Evolutionary conservation across 2,797 vertebrate genomes (phyloP).

Genomic region (Acipenser oxyrinchus): DNA sequence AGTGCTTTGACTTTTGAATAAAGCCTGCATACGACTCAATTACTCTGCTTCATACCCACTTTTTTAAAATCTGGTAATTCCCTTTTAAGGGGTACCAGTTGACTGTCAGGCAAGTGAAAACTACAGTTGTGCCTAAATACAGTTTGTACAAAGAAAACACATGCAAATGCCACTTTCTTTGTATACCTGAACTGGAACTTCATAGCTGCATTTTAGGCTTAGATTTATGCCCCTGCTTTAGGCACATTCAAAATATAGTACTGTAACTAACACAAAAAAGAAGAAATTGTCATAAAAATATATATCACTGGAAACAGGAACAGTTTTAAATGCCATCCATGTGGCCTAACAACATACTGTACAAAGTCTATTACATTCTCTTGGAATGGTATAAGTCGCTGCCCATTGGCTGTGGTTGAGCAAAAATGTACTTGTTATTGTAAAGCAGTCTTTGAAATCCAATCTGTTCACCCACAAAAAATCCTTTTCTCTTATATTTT

Average conservation of each 20-base stretch:
- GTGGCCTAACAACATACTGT: slow-evolving; percentile 78
- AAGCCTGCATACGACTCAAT: slow-evolving; percentile 9
- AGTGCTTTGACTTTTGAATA: slow-evolving; percentile 26
- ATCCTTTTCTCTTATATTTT: neutral
- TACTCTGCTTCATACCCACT: slow-evolving; percentile 22
- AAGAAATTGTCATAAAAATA: slow-evolving; percentile 50
- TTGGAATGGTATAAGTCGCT: slow-evolving; percentile 87
- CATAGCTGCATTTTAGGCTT: slow-evolving; percentile 28
- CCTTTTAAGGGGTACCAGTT: too few species aligned
- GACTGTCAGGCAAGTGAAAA: slow-evolving; percentile 2
- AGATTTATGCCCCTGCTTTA: slow-evolving; percentile 31
- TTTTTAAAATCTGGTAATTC: too few species aligned
- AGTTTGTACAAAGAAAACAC: slow-evolving; percentile 1
- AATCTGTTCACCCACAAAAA: slow-evolving; percentile 4
- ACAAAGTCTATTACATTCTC: slow-evolving; percentile 85
- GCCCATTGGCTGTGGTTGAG: slow-evolving; percentile 54
- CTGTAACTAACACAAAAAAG: slow-evolving; percentile 50
- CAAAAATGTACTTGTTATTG: slow-evolving; percentile 29
- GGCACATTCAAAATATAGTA: slow-evolving; percentile 43
- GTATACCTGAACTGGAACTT: slow-evolving; percentile 28
- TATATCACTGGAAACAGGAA: slow-evolving; percentile 23
- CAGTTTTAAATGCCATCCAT: slow-evolving; percentile 58
- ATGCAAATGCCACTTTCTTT: slow-evolving; percentile 6
- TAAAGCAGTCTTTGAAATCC: slow-evolving; percentile 13
- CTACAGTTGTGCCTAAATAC: neutral